phyloP scores from a whole-genome alignment of 2,888 invertebrate species.

The Leptinotarsa tumamoca region DNA sequence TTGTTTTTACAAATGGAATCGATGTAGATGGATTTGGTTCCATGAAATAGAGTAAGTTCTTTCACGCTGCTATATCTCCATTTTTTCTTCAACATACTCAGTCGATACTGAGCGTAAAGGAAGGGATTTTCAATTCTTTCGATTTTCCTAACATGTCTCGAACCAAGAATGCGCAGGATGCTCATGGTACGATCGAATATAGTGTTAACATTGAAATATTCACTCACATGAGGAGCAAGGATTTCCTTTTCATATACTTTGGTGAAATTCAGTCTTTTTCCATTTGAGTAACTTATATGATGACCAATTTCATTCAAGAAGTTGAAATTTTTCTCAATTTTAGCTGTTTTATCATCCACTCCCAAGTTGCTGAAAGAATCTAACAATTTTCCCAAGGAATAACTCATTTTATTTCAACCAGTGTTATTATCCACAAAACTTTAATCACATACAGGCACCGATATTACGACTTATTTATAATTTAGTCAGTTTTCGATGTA shows the following conservation, averaged over 20 bases:
- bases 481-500: too few relatives aligned
- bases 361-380: background rate
- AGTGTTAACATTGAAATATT: too few relatives aligned
- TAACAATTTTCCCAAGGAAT: background rate
- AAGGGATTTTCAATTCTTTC: slow-evolving; percentile 6
- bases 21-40: background rate
- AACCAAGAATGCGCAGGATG: background rate
- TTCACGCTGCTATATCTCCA: background rate
- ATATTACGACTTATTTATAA: too few relatives aligned
- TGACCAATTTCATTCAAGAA: background rate
- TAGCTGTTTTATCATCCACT: background rate
- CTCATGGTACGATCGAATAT: too few relatives aligned
- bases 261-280: background rate
- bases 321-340: background rate
- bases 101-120: slow-evolving; percentile 6
- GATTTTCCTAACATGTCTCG: background rate
- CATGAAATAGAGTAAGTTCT: background rate
- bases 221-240: too few relatives aligned
- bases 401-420: slow-evolving; percentile 2
- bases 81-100: background rate
- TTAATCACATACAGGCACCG: too few relatives aligned
- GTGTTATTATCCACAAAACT: too few relatives aligned
- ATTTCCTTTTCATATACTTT: too few relatives aligned
- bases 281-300: background rate
- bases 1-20: slow-evolving; percentile 12